A percentile compares a stretch with the other conserved stretches of the same genome.
phyloP scores from a whole-genome alignment of 2,888 invertebrate species.

The Thumatha senex region DNA sequence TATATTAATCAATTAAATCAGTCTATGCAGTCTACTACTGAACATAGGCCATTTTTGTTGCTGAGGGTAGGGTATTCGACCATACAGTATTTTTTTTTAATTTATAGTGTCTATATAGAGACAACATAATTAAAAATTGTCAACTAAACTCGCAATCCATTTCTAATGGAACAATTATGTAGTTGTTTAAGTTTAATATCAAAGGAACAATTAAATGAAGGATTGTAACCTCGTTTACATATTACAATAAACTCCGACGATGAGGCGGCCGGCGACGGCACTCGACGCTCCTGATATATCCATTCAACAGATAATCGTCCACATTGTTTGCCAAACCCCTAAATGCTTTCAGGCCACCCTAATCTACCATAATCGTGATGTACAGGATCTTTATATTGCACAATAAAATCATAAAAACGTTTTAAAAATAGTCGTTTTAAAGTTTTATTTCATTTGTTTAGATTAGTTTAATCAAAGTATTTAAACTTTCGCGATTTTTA shows the following conservation, averaged over 20 bases:
- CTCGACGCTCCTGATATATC: conserved; percentile 62
- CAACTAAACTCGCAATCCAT: conserved; percentile 8
- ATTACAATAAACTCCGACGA: conserved; percentile 59
- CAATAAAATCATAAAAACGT: conserved; percentile 45
- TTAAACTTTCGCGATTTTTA: too few relatives aligned
- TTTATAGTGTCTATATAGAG: too few relatives aligned
- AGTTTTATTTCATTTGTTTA: conserved; percentile 11
- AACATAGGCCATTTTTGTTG: too few relatives aligned
- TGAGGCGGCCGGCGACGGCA: conserved; percentile 13
- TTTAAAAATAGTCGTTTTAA: conserved; percentile 27
- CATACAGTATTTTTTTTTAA: too few relatives aligned
- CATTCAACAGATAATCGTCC: conserved; percentile 70
- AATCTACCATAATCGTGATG: conserved; percentile 60
- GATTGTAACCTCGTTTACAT: conserved; percentile 62
- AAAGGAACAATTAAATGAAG: conserved; percentile 56
- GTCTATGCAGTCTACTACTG: too few relatives aligned
- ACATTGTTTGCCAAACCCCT: conserved; percentile 67
- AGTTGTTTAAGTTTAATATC: conserved; percentile 50
- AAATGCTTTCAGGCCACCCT: conserved; percentile 68
- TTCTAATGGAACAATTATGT: conserved; percentile 20
- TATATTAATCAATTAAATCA: too few relatives aligned
- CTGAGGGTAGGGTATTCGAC: too few relatives aligned
- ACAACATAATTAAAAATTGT: background rate
- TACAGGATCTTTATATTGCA: conserved; percentile 64
- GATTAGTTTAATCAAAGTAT: conserved; percentile 4